These are phyloP conservation scores for Peromyscus eremicus DNA, from an alignment of 2,797 vertebrate species.

Conservation along the genomic window DNA sequence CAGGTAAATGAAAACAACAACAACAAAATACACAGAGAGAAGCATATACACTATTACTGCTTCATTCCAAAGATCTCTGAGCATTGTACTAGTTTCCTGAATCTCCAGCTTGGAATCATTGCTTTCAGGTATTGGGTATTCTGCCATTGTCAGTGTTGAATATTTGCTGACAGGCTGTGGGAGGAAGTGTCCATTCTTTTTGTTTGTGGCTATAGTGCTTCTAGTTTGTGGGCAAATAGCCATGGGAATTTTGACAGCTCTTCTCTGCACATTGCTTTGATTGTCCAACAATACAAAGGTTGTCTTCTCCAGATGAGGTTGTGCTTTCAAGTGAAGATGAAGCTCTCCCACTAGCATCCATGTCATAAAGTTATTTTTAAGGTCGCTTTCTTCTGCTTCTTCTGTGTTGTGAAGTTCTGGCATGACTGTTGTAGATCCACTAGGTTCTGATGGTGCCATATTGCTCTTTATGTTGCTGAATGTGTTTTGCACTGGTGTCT, in stretches of 20 bases:
- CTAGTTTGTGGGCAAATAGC: not conserved
- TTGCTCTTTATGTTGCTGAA: too few relatives aligned
- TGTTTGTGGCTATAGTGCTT: not conserved
- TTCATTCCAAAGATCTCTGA: not conserved
- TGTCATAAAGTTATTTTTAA: too few relatives aligned
- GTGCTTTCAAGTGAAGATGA: not conserved
- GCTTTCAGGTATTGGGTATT: not conserved
- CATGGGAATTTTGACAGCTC: not conserved
- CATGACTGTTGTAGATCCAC: too few relatives aligned
- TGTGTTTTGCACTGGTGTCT: too few relatives aligned
- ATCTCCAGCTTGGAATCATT: not conserved
- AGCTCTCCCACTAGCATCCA: not conserved
- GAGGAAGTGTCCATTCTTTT: not conserved
- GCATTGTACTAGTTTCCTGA: not conserved
- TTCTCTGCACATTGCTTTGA: not conserved
- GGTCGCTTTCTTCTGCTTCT: too few relatives aligned
- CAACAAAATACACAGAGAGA: not conserved
- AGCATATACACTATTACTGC: not conserved
- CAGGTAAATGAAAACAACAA: not conserved
- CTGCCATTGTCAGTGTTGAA: not conserved
- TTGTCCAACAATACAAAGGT: not conserved
- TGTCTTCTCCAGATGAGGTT: constrained; percentile 3
- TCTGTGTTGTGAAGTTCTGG: too few relatives aligned
- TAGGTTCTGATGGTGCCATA: too few relatives aligned
- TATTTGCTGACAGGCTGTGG: not conserved